A percentile compares a stretch with the other conserved stretches of the same genome.
Evolutionary conservation across 2,113 vertebrate species (phyloP).

Genomic region (Thunnus maccoyii): DNA sequence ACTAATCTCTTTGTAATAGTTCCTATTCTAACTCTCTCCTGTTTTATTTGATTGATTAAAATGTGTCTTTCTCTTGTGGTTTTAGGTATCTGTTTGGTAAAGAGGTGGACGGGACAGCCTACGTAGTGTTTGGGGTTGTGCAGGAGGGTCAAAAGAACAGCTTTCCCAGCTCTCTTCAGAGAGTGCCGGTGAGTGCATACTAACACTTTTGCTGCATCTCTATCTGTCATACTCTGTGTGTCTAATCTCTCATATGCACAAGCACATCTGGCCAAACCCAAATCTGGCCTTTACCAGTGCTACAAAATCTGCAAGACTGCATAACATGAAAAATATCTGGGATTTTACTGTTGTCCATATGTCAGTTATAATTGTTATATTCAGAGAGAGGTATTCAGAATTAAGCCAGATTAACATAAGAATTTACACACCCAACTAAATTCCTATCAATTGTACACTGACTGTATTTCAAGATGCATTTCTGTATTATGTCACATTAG

Average conservation of each 20-base stretch:
- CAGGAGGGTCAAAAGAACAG: slow-evolving; percentile 71
- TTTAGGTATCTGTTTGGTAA: neutral
- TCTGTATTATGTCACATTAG: slow-evolving; percentile 51
- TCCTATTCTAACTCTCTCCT: neutral
- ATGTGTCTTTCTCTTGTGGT: neutral
- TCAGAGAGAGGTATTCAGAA: neutral
- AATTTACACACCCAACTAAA: neutral
- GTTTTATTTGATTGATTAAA: neutral
- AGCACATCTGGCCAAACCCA: no score
- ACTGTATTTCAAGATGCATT: neutral
- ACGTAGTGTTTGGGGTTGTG: slow-evolving; percentile 87
- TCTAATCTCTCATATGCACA: neutral
- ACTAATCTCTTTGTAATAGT: neutral
- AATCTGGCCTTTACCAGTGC: neutral
- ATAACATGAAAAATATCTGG: neutral
- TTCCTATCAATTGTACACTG: neutral
- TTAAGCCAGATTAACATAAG: neutral
- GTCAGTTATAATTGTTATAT: neutral
- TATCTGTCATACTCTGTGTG: neutral
- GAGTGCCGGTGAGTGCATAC: slow-evolving; percentile 74
- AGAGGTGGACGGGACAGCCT: slow-evolving; percentile 81
- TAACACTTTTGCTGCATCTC: neutral
- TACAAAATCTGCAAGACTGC: neutral
- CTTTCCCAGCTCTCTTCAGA: slow-evolving; percentile 83
- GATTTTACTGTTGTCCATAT: neutral